Evolutionary conservation across 1,140 invertebrate genomes (phyloP), one percentile per base, ranked within the genome.

Genomic region (Apis dorsata): DNA sequence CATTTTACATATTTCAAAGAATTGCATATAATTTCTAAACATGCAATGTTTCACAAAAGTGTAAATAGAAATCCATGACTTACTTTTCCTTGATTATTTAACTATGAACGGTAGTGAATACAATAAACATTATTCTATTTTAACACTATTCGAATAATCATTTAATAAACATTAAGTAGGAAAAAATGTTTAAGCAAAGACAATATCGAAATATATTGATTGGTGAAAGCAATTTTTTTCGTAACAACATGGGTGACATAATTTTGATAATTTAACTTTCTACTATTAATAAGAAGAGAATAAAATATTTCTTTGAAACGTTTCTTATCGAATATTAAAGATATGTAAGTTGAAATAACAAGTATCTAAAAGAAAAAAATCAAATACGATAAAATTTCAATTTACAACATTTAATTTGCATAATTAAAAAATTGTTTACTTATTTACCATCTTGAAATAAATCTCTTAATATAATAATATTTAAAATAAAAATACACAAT

Each of bases 31-130:
- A 17, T n/a, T 68, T 68, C 63, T 76, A 81, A 76, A 28, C 79
- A n/a, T 68, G 74, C 17, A 17, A 17, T 49, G 11, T 77, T 77
- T 86, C 88, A 91, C 85, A 81, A 88, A 92, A 91, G 88, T 86
- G 82, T 66, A 81, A 89, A 85, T 89, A 89, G 85, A 91, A 90
- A 90, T 60, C 90, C 91, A 91, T 88, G 90, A 88, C 88, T 91
- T 86, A 91, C 87, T 77, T 91, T 88, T 13, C 34, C 8, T 44
- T 4, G n/a, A 2, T 49, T 68, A 8, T 78, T 55, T 66, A 65
- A 10, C 79, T 49, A n/a, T 19, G 62, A 57, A 44, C 76, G 5
- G 79, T 73, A 76, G 12, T 44, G 11, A 21, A 28, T 53, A 21
- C 3, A 5, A 55, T 12, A 17, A 12, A 8, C 19, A 24, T 60